Base-by-base conservation (phyloP, 2,797 vertebrate genomes). In the Enteromius mattozi region DNA sequence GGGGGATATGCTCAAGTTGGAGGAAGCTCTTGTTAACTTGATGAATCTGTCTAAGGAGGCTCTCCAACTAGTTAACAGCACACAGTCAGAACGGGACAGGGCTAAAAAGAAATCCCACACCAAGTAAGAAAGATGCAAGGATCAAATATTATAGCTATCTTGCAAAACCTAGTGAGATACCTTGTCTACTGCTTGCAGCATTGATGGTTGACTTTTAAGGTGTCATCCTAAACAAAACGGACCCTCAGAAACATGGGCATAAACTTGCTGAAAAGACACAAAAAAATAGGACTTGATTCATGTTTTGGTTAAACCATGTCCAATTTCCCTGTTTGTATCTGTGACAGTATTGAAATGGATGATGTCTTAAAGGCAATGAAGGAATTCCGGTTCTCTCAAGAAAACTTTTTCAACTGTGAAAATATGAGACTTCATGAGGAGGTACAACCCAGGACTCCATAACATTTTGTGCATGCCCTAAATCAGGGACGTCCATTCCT, bases 1-100 rank as follows among this genome's bases (percentile, higher is more conserved):
- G 79, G 88, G 90, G 77, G 93, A 96, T 35, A 96, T 94, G 93
- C 7, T 66, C 37, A 91, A 87, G 66, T 83, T 97, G 80, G 90
- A 88, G 85, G 90, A 87, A 45, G 89, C 86, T 6, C 86, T 97
- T 78, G 71, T 42, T 37, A 88, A 5, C 0, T 96, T 95, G 91
- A 88, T 92, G 65, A 85, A 85, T 84, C 88, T 94, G 37, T 66
- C 92, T 70, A 92, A 96, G 24, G 81, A 92, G 5, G 81, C 81
- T 2, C 77, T 94, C 80, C 86, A 87, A 66, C 68, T 81, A 1
- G 51, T 93, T 68, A 90, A 87, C 56, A 89, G 82, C 19, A 27
- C 82, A 3, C 91, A 94, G 40, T 68, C 85, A 24, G 88, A 91
- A 12, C 87, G 89, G 7, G 84, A 93, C 30, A 70, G n/a, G 42